Evolutionary conservation across 2,888 invertebrate species (phyloP).

Genomic region (Erebia ligea): DNA sequence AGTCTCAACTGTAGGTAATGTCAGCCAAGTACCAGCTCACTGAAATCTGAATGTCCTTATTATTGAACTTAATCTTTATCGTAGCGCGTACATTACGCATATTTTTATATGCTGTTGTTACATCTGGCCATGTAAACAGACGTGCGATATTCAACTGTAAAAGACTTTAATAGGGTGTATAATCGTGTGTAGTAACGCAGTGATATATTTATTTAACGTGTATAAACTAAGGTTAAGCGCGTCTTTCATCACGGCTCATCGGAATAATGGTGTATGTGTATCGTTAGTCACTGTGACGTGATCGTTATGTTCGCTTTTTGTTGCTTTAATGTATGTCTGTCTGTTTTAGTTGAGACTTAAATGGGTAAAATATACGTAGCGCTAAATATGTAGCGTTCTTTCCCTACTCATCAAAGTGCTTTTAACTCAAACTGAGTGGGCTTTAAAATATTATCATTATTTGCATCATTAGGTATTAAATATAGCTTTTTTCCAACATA

Average conservation of each 20-base stretch:
- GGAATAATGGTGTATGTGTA: not conserved
- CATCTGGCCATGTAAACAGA: conserved; percentile 16
- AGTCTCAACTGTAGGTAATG: not conserved
- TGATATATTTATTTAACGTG: conserved; percentile 5
- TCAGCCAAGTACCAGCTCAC: not conserved
- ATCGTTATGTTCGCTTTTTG: not conserved
- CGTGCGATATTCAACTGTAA: not conserved
- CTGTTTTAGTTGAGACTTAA: not conserved
- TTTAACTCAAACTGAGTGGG: too few species aligned
- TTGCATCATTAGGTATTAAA: too few species aligned
- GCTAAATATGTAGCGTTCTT: too few species aligned
- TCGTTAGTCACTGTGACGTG: not conserved
- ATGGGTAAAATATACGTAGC: not conserved
- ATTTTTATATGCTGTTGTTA: conserved; percentile 21
- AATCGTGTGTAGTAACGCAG: not conserved
- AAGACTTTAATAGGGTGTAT: not conserved
- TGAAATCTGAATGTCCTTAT: conserved; percentile 11
- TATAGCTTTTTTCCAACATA: too few species aligned
- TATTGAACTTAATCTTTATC: conserved; percentile 25
- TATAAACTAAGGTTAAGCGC: conserved; percentile 1
- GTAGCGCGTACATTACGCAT: not conserved
- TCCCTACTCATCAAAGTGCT: too few species aligned
- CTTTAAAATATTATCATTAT: too few species aligned
- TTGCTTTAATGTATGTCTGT: not conserved
- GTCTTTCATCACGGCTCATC: conserved; percentile 7